A percentile compares a stretch with the other conserved stretches of the same genome.
These are phyloP conservation scores for Schizaphis graminum DNA, from an alignment of 2,888 invertebrate species.

Conservation along the genomic window DNA sequence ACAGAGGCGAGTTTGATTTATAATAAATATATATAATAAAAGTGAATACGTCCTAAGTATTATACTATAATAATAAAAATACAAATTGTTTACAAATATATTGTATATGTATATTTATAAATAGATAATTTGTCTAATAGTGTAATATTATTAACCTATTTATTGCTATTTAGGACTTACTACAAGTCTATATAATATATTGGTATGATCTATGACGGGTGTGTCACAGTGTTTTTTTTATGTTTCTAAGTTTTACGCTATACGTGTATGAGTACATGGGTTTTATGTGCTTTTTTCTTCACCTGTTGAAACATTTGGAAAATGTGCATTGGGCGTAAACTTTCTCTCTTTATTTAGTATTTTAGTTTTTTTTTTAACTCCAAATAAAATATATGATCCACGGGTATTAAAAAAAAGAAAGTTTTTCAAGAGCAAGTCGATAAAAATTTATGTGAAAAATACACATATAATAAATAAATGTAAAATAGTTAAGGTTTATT, in stretches of 20 bases:
- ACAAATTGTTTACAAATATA: slow-evolving; percentile 7
- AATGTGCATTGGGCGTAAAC: slow-evolving; percentile 32
- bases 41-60: slow-evolving; percentile 23
- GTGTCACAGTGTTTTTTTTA: slow-evolving; percentile 59
- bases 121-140: slow-evolving; percentile 25
- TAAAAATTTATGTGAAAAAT: slow-evolving; percentile 25
- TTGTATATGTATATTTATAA: not conserved
- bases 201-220: slow-evolving; percentile 62
- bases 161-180: slow-evolving; percentile 40
- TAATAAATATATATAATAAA: not conserved
- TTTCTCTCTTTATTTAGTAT: not conserved
- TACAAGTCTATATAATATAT: slow-evolving; percentile 42
- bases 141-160: slow-evolving; percentile 38
- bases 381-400: not conserved
- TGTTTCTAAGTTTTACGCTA: slow-evolving; percentile 46
- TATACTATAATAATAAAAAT: slow-evolving; percentile 33
- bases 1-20: slow-evolving; percentile 57
- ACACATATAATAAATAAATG: slow-evolving; percentile 21
- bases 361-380: not conserved
- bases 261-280: slow-evolving; percentile 18
- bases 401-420: not conserved
- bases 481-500: not conserved
- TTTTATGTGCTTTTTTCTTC: slow-evolving; percentile 31
- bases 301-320: slow-evolving; percentile 58
- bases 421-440: slow-evolving; percentile 4